Base-by-base conservation (phyloP, 1,140 invertebrate species). In the Cecropterus lyciades region DNA sequence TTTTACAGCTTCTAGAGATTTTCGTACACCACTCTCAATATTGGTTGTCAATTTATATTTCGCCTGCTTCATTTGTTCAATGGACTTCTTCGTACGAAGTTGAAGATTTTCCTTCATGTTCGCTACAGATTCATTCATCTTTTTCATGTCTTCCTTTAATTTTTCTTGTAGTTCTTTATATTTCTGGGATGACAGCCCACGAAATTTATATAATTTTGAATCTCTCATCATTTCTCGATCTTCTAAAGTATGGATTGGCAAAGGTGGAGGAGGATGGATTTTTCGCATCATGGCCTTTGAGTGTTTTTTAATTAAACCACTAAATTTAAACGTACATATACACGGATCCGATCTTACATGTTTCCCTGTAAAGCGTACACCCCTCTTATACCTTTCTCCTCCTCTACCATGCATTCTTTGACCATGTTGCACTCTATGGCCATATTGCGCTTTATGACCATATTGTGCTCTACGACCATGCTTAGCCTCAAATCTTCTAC, bases 291-390 rank as follows among this genome's bases (percentile, higher is more conserved):
- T 63, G 30, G 20, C 13, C 7, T 71, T 72, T 10, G 73, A 73
- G n/a, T 62, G 49, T 30, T 67, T 69, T 68, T 66, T 76, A 7
- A 79, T 42, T 45, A 68, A 48, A 20, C 53, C 60, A 57, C 72
- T 65, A 27, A 78, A 73, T 69, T 78, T 68, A 64, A 73, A 73
- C 5, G 78, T 73, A 56, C 83, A 85, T n/a, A 77, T 79, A 64
- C 80, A 85, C 40, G 83, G 80, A 55, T 82, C 83, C 9, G 83
- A 85, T 43, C 67, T 70, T 33, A 84, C 79, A 37, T 71, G 70
- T 67, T 85, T 84, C 0, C 75, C 59, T 65, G 72, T 75, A 65
- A 82, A 81, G 27, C 64, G 49, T 52, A 80, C 65, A n/a, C 65
- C 69, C 57, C 37, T 68, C 43, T 69, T 67, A 56, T 63, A 59